A percentile compares a stretch with the other conserved stretches of the same genome.
phyloP scores from a whole-genome alignment of 2,113 vertebrate species.

The Choloepus hoffmanni region DNA sequence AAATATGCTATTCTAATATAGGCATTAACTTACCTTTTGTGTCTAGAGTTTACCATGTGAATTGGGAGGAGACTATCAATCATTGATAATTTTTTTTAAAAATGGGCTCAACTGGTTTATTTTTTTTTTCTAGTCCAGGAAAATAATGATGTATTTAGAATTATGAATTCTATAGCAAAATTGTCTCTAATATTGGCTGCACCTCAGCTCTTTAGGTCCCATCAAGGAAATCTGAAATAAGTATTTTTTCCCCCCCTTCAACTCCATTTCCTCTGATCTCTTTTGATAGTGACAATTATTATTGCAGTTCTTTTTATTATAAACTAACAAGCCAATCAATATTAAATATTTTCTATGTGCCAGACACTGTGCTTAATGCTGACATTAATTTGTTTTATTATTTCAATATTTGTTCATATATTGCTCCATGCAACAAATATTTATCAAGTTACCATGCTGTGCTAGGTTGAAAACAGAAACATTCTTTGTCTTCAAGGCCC shows the following conservation, averaged over 20 bases:
- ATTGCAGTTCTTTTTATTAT: neutral
- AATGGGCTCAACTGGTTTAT: neutral
- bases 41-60: neutral
- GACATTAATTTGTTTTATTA: neutral
- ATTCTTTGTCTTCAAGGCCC: neutral
- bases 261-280: neutral
- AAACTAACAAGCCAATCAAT: neutral
- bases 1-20: neutral
- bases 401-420: neutral
- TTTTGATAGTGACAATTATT: neutral
- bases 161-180: slow-evolving; percentile 1
- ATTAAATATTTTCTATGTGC: neutral
- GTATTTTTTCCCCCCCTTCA: neutral
- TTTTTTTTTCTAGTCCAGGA: neutral
- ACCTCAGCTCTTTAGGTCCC: neutral
- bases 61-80: neutral
- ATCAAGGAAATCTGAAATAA: neutral
- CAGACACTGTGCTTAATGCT: neutral
- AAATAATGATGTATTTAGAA: neutral
- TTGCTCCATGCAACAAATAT: neutral
- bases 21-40: neutral
- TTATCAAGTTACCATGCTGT: neutral
- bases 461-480: neutral
- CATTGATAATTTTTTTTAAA: neutral
- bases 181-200: neutral